Evolutionary conservation across 2,113 vertebrate genomes (phyloP), one percentile per base, ranked within the genome.

Genomic region (Gavia stellata): DNA sequence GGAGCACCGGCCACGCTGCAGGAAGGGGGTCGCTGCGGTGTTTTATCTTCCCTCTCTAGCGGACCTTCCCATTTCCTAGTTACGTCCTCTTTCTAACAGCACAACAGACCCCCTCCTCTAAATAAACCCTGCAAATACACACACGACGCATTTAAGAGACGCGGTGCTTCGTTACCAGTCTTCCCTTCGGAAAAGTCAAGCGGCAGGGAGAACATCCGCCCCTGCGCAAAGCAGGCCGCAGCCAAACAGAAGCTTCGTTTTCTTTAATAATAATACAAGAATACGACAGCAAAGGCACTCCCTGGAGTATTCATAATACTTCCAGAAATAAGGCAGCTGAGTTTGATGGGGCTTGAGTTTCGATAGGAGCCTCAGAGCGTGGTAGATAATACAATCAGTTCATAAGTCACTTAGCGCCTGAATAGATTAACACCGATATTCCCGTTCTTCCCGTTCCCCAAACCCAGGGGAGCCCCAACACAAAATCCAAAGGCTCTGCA

Each of bases 241-340:
- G 73, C 55, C 44, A n/a, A 73, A 44, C 84, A 44, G 90, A 16
- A 81, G 77, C 92, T 81, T 87, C 89, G 88, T 90, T 94, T 91
- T 79, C 74, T 89, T 75, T 52, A 85, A 96, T 93, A 97, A 96
- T 82, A 95, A 71, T 23, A 38, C 13, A 4, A 82, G 55, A 50
- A 82, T 9, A 95, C 93, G 94, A 88, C 2, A 74, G 94, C 90
- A 62, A 68, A 83, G 45, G 53, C 31, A 8, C 59, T 94, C 65
- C 84, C 94, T 38, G 70, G 77, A 82, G 71, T 25, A 61, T 47
- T 53, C 28, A 90, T 29, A 58, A 78, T 3, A 61, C 79, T 92
- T 89, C 86, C 74, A 93, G 91, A 94, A 95, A 92, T 38, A 78
- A 74, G 29, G 73, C 40, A 25, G 67, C 9, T 0, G 17, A 29